Percentiles rank a stretch among this genome's conserved stretches.
These are phyloP conservation scores for Caenorhabditis tropicalis DNA, from an alignment of 1,140 invertebrate genomes.

Conservation along the genomic window DNA sequence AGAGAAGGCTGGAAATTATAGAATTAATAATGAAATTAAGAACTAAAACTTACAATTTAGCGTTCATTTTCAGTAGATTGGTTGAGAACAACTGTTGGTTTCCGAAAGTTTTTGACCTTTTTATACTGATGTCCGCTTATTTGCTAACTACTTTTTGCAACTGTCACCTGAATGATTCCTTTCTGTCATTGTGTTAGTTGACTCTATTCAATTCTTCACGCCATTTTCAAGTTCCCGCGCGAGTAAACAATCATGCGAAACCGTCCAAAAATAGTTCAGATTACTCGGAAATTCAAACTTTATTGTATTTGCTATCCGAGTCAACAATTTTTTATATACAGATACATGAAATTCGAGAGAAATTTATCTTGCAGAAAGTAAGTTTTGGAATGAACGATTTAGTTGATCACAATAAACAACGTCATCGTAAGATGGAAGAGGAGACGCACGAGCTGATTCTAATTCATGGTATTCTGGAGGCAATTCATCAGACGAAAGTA, in stretches of 20 bases:
- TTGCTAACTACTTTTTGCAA: slow-evolving; percentile 1
- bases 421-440: slow-evolving; percentile 12
- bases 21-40: neutral
- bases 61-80: neutral
- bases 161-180: neutral
- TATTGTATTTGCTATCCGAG: neutral
- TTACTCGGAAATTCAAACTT: neutral
- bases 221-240: slow-evolving; percentile 21
- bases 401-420: slow-evolving; percentile 25
- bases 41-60: slow-evolving; percentile 24
- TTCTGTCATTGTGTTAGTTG: neutral
- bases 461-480: slow-evolving; percentile 23
- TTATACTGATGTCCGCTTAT: neutral
- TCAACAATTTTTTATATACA: neutral
- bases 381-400: slow-evolving; percentile 25
- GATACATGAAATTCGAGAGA: neutral
- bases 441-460: slow-evolving; percentile 19
- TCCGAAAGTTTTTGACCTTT: neutral
- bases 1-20: slow-evolving; percentile 7
- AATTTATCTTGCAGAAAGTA: neutral
- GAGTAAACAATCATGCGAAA: slow-evolving; percentile 20
- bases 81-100: neutral
- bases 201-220: slow-evolving; percentile 8
- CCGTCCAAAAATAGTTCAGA: slow-evolving; percentile 3
- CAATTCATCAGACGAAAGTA: neutral